A percentile compares a stretch with the other conserved stretches of the same genome.
phyloP scores from a whole-genome alignment of 2,113 vertebrate species.

The Myiozetetes cayanensis region DNA sequence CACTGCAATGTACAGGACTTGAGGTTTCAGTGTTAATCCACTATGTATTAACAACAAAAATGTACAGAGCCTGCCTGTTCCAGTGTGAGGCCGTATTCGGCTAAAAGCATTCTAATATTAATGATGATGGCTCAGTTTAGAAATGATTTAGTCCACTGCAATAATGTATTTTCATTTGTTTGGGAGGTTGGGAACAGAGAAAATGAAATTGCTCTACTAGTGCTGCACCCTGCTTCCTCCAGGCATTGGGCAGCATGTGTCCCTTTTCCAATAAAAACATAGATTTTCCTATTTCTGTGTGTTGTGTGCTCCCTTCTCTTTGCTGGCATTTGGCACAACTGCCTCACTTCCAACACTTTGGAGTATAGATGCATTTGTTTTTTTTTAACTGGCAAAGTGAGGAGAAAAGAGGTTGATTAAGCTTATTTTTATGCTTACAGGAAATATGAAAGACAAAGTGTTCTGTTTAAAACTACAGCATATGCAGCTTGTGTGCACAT shows the following conservation, averaged over 20 bases:
- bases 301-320: neutral
- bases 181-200: neutral
- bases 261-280: neutral
- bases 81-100: neutral
- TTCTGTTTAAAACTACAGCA: slow-evolving; percentile 24
- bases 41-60: neutral
- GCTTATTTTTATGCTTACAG: slow-evolving; percentile 29
- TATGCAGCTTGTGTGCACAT: slow-evolving; percentile 11
- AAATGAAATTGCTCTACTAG: neutral
- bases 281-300: neutral
- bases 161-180: neutral
- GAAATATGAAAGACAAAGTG: slow-evolving; percentile 39
- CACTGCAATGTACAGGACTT: neutral
- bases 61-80: neutral
- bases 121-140: neutral
- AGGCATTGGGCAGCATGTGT: neutral
- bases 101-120: slow-evolving; percentile 27
- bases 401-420: slow-evolving; percentile 19
- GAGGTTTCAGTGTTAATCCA: neutral
- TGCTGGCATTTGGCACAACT: neutral
- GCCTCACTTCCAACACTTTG: neutral
- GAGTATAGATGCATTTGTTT: neutral
- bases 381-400: neutral
- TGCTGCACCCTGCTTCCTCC: neutral
- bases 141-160: neutral